Evolutionary conservation across 2,113 vertebrate species (phyloP).

Genomic region (Oostethus manadensis): DNA sequence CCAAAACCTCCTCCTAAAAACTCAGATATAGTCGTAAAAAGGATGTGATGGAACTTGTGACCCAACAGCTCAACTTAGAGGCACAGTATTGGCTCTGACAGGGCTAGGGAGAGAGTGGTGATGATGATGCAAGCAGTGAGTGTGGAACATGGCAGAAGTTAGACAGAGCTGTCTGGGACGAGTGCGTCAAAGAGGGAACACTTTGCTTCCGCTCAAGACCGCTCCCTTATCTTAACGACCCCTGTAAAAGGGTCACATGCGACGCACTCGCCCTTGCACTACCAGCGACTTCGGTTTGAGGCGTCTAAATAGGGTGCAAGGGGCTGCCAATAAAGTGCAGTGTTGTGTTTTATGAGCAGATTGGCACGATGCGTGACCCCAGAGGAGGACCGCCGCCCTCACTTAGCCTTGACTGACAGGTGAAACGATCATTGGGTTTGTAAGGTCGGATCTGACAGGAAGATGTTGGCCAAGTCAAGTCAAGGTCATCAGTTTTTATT

Average conservation of each 20-base stretch:
- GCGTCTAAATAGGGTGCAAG: not conserved
- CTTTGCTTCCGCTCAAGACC: constrained; percentile 69
- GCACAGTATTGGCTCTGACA: constrained; percentile 18
- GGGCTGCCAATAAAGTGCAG: not conserved
- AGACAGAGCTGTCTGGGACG: constrained; percentile 56
- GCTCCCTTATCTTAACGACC: constrained; percentile 72
- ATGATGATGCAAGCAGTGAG: constrained; percentile 54
- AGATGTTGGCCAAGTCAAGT: constrained; percentile 2
- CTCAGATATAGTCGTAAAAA: too few relatives aligned
- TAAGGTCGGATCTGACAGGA: not conserved
- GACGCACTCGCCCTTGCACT: not conserved
- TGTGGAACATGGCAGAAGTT: constrained; percentile 23
- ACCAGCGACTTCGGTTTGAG: not conserved
- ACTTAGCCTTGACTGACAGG: not conserved
- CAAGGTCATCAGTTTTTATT: constrained; percentile 1
- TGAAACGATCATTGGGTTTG: not conserved
- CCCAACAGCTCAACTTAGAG: constrained; percentile 15
- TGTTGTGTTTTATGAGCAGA: not conserved
- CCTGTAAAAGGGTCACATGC: constrained; percentile 70
- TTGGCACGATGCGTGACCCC: not conserved
- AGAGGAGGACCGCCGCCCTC: not conserved
- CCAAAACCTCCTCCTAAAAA: too few relatives aligned
- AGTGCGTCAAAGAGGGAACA: constrained; percentile 68
- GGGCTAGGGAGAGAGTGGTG: constrained; percentile 18
- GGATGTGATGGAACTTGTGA: not conserved